Evolutionary conservation across 2,888 invertebrate genomes (phyloP).

Genomic region (Leptinotarsa peninsularis): DNA sequence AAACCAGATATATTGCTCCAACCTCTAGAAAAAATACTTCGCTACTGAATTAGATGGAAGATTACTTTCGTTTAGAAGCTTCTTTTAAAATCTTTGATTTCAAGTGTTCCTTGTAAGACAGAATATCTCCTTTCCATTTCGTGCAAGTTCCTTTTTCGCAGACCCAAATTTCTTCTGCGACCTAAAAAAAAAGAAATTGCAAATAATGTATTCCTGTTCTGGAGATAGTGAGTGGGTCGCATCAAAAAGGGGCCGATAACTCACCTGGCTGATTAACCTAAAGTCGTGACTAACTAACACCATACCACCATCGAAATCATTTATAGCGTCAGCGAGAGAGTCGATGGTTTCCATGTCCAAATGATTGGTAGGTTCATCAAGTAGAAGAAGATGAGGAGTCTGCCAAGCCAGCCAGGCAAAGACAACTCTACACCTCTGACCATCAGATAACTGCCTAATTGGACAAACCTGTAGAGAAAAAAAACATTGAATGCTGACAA

Average conservation of each 20-base stretch:
- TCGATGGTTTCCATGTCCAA: constrained; percentile 99
- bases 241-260: constrained; percentile 18
- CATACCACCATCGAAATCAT: constrained; percentile 98
- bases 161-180: constrained; percentile 99
- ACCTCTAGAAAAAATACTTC: constrained; percentile 19
- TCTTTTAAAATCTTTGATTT: constrained; percentile 88
- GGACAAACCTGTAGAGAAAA: constrained; percentile 80
- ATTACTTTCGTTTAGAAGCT: constrained; percentile 68
- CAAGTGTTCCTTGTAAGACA: constrained; percentile 94
- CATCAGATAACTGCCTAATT: constrained; percentile 95
- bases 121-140: constrained; percentile 97
- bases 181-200: constrained; percentile 71
- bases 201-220: too few relatives aligned
- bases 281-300: constrained; percentile 99
- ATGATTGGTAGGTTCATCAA: constrained; percentile 92
- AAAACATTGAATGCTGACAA: neutral
- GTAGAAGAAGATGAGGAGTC: constrained; percentile 90
- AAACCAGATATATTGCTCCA: constrained; percentile 29
- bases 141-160: constrained; percentile 96
- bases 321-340: constrained; percentile 96
- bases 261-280: constrained; percentile 96
- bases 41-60: constrained; percentile 14
- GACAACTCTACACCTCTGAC: constrained; percentile 97
- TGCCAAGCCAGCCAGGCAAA: constrained; percentile 99
- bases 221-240: too few relatives aligned